Percentiles rank a stretch among this genome's conserved stretches.
phyloP scores from a whole-genome alignment of 53 echinoderm and acorn worm species.

The Glandiceps talaboti region DNA sequence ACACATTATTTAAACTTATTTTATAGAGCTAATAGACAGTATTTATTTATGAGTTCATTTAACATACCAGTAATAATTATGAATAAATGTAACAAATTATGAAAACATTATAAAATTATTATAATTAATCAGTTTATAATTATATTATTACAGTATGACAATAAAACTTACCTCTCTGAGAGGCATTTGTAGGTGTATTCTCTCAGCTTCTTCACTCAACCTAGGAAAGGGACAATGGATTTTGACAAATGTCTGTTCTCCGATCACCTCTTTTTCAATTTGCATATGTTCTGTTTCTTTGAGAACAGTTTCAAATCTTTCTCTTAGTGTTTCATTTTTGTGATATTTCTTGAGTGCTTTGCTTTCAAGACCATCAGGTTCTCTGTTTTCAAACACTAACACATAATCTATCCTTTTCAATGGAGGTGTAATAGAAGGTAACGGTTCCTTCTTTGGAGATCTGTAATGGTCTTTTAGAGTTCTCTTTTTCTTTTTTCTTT shows the following conservation, averaged over 20 bases:
- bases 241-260: constrained; percentile 48
- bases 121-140: too few species aligned
- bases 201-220: constrained; percentile 68
- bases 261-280: constrained; percentile 44
- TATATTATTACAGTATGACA: too few species aligned
- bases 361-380: constrained; percentile 25
- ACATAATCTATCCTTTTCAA: constrained; percentile 57
- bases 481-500: constrained; percentile 13
- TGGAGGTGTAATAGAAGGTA: neutral
- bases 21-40: too few species aligned
- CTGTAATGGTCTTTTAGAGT: neutral
- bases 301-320: constrained; percentile 44
- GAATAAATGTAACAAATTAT: too few species aligned
- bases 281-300: constrained; percentile 30
- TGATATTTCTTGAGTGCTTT: constrained; percentile 34
- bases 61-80: too few species aligned
- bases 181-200: constrained; percentile 81
- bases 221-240: constrained; percentile 70
- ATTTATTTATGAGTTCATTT: too few species aligned
- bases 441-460: neutral
- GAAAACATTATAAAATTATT: too few species aligned
- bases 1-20: too few species aligned
- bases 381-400: constrained; percentile 38
- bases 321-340: constrained; percentile 20
- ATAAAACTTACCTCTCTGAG: constrained; percentile 62